A percentile compares a stretch with the other conserved stretches of the same genome.
These are phyloP conservation scores for Nyctereutes procyonoides DNA, from an alignment of 2,113 vertebrate genomes.

Conservation along the genomic window DNA sequence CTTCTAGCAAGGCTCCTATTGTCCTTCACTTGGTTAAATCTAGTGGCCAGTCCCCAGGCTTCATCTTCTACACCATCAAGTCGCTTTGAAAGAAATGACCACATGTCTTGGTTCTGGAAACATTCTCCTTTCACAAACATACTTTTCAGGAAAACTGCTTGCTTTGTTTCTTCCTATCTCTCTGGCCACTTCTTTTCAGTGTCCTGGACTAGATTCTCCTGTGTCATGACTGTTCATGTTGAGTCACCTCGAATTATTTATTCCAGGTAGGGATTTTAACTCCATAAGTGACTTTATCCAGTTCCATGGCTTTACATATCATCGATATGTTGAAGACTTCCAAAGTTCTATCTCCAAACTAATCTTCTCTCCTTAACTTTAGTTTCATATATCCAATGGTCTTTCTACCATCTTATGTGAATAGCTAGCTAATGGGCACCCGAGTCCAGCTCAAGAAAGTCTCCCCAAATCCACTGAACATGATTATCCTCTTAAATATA, in stretches of 20 bases:
- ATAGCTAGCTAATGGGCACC: not conserved
- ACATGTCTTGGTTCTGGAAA: not conserved
- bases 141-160: not conserved
- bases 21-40: not conserved
- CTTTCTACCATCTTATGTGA: not conserved
- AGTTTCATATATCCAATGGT: not conserved
- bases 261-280: not conserved
- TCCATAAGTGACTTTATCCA: not conserved
- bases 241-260: not conserved
- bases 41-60: not conserved
- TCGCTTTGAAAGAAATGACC: not conserved
- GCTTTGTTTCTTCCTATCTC: not conserved
- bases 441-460: not conserved
- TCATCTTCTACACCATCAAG: not conserved
- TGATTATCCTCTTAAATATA: not conserved
- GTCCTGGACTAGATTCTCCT: not conserved
- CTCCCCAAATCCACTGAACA: fast-evolving
- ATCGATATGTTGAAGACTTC: not conserved
- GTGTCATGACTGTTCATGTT: not conserved
- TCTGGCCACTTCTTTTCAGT: not conserved
- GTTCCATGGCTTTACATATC: not conserved
- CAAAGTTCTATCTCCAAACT: not conserved
- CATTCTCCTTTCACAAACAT: not conserved
- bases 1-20: not conserved
- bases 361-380: not conserved